A percentile compares a stretch with the other conserved stretches of the same genome.
Evolutionary conservation across 2,888 invertebrate species (phyloP).

Genomic region (Trissolcus brochymenae): DNA sequence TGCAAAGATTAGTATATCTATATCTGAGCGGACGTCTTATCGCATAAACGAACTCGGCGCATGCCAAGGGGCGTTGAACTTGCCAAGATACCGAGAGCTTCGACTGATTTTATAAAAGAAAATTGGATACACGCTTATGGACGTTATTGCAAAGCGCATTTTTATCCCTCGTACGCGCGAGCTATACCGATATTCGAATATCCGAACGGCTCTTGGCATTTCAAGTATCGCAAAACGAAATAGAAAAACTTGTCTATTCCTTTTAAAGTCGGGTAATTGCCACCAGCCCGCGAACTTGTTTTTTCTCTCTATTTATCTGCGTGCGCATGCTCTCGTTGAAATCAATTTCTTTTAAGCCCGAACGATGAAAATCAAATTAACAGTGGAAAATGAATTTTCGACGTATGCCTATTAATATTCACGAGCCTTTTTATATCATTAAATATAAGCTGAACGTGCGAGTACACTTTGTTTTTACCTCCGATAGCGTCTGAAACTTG

Average conservation of each 20-base stretch:
- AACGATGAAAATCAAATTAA: constrained; percentile 23
- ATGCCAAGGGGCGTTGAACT: constrained; percentile 52
- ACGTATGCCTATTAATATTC: constrained; percentile 33
- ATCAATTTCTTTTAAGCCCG: constrained; percentile 10
- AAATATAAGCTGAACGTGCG: constrained; percentile 32
- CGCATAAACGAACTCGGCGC: constrained; percentile 46
- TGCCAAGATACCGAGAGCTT: constrained; percentile 10
- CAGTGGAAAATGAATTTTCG: constrained; percentile 30
- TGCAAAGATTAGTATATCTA: constrained; percentile 51
- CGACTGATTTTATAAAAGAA: constrained; percentile 40
- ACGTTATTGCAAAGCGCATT: constrained; percentile 8
- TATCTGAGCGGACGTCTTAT: constrained; percentile 52
- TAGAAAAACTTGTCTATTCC: constrained; percentile 5
- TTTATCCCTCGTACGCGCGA: not conserved
- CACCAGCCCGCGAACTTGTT: not conserved
- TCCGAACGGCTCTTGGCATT: constrained; percentile 1
- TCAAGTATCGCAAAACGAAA: constrained; percentile 1
- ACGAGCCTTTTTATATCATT: constrained; percentile 31
- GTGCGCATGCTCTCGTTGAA: not conserved
- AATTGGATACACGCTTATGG: constrained; percentile 34
- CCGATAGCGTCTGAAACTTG: constrained; percentile 26
- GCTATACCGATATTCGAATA: constrained; percentile 15
- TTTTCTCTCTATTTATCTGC: not conserved
- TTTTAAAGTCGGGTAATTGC: constrained; percentile 6
- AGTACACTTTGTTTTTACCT: constrained; percentile 12